Base-by-base conservation (phyloP, 2,888 invertebrate genomes). In the Gymnosoma rotundatum region DNA sequence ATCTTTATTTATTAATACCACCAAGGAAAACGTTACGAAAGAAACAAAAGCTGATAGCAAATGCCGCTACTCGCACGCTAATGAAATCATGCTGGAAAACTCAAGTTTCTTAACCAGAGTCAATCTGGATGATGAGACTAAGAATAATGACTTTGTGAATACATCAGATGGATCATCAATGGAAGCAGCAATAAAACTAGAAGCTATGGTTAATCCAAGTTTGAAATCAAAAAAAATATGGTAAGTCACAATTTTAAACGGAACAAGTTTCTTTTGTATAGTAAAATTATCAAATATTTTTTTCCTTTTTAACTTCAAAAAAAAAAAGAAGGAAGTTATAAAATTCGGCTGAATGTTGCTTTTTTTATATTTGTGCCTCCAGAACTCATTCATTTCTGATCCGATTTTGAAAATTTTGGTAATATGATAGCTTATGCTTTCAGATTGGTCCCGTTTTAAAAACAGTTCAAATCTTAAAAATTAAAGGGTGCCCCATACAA, bases 21-120 rank as follows among this genome's bases (percentile, higher is more conserved):
- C 38, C 6, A 25, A 20, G n/a, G 50, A 66, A 42, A 20, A 6
- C 36, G 12, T 9, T n/a, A 14, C 16, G 52, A 36, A 67, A 67
- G 18, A 52, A 12, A 42, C 2, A 42, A 42, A 9, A 16, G 1
- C 32, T 6, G 7, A 64, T 54, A 9, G 18, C 1, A 86, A 84
- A 38, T 87, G 84, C 74, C 86, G 88, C 0, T 83, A 87, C 67
- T 89, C 88, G 0, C 88, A 89, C 74, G 88, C 87, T 5, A 89
- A 89, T 85, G 89, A 90, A 42, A 38, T 86, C 3, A 86, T 89
- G 86, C 86, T 90, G 38, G 87, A 90, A 36, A 89, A 88, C 52
- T 89, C 90, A 0, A 88, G 89, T 72, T 89, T 90, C 67, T 70
- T 89, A 16, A 87, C 87, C 0, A 86, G 88, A 69, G 89, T 88